A percentile compares a stretch with the other conserved stretches of the same genome.
phyloP scores from a whole-genome alignment of 2,797 vertebrate species.

The Chromobotia macracanthus region DNA sequence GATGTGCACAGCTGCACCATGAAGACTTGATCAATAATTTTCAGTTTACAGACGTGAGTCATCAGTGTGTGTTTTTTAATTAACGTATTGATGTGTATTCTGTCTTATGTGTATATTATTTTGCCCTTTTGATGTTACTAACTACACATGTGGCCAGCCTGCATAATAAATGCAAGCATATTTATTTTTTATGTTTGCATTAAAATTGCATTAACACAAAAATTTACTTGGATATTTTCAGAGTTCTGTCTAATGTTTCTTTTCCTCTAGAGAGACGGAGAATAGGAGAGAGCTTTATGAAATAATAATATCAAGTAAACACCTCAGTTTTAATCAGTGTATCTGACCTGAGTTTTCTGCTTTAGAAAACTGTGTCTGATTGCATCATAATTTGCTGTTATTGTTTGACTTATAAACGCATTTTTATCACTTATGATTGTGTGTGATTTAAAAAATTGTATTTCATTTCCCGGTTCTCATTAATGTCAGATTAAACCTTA shows the following conservation, averaged over 20 bases:
- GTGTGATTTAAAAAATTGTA: background rate
- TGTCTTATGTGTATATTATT: background rate
- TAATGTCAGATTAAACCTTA: conserved; percentile 27
- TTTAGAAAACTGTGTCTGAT: background rate
- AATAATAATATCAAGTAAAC: background rate
- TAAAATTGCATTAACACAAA: background rate
- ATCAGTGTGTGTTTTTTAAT: background rate
- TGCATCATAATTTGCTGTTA: conserved; percentile 14
- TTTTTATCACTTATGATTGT: background rate
- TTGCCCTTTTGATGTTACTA: background rate
- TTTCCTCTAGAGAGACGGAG: background rate
- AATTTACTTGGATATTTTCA: conserved; percentile 6
- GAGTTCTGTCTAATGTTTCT: background rate
- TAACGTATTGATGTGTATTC: background rate
- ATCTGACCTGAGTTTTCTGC: background rate
- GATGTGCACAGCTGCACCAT: background rate
- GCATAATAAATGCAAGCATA: background rate
- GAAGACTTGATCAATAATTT: background rate
- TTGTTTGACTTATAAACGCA: conserved; percentile 1
- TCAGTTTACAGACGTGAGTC: background rate
- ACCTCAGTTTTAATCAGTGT: background rate
- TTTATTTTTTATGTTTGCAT: background rate
- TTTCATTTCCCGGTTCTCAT: background rate
- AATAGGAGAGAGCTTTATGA: background rate
- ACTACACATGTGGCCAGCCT: too few species aligned